Evolutionary conservation across 2,113 vertebrate species (phyloP), one percentile per base, ranked within the genome.

Genomic region (Suncus etruscus): DNA sequence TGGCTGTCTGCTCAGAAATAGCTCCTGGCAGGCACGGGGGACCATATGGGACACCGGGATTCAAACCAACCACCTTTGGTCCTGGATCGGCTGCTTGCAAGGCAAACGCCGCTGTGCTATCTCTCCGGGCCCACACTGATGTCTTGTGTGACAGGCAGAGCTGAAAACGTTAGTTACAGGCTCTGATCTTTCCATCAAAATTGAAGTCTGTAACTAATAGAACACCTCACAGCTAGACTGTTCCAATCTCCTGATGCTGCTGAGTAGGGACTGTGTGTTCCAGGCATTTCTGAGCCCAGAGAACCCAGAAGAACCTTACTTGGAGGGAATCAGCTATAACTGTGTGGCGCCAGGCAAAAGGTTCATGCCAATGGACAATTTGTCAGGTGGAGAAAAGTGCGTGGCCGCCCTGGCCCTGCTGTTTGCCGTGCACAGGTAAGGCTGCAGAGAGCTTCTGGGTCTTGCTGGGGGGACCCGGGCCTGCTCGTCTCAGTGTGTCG

Each of bases 321-420:
- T 99, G 83, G 99, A 98, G 9, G 99, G 99, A 69, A 98, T 99
- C 84, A 98, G 96, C 96, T 99, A 99, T 89, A 99, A 98, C 95
- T 99, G 99, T 0, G 98, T 99, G 93, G 99, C 98, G 15, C 99
- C 99, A 0, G 99, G 99, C 63, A 99, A 99, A 86, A 98, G 99
- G 74, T 99, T 99, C 89, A 99, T 99, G 99, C 98, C 99, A 1
- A 99, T 99, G 99, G 99, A 99, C 96, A 98, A 99, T 80, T 94
- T 99, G 91, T 99, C 99, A 0, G 99, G 99, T 68, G 99, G 99
- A 85, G 99, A 99, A 68, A 99, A 98, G 92, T 98, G 98, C 5
- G 98, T 99, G 76, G 99, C 99, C 1, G 98, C 99, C 4, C 94
- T 99, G 93, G 99, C 99, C 4, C 98, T 99, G 39, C 87, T 99